Conservation (phyloP, 2,888 invertebrate species). For the Dioctria linearis region DNA sequence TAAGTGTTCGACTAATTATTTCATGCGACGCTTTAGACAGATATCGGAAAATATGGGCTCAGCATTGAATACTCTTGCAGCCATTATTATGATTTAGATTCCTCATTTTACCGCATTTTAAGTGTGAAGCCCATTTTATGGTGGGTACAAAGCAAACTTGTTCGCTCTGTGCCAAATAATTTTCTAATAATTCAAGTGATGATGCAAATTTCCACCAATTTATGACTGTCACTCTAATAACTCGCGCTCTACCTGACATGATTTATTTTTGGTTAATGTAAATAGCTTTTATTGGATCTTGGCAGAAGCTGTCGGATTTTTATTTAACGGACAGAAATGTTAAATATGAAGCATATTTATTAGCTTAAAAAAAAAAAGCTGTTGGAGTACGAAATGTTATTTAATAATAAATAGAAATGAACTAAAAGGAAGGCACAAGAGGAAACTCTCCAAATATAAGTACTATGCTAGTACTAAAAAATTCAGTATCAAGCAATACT, state of each 20-base stretch:
- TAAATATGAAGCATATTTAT: too few relatives aligned
- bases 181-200: constrained; percentile 48
- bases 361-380: too few relatives aligned
- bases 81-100: constrained; percentile 46
- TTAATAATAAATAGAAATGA: too few relatives aligned
- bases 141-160: background rate
- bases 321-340: too few relatives aligned
- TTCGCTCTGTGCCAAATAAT: constrained; percentile 31
- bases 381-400: too few relatives aligned
- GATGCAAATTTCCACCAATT: constrained; percentile 43
- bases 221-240: constrained; percentile 42
- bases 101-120: constrained; percentile 2
- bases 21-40: constrained; percentile 12
- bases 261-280: constrained; percentile 33
- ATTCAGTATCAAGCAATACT: too few relatives aligned
- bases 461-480: too few relatives aligned
- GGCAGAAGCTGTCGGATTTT: background rate
- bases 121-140: background rate
- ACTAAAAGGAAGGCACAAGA: too few relatives aligned
- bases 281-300: constrained; percentile 38
- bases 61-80: background rate
- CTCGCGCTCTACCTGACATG: constrained; percentile 6
- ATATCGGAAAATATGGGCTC: background rate
- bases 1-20: constrained; percentile 38
- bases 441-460: too few relatives aligned